Percentiles rank a stretch among this genome's conserved stretches.
These are phyloP conservation scores for Anoura caudifer DNA, from an alignment of 2,113 vertebrate species.

Conservation along the genomic window DNA sequence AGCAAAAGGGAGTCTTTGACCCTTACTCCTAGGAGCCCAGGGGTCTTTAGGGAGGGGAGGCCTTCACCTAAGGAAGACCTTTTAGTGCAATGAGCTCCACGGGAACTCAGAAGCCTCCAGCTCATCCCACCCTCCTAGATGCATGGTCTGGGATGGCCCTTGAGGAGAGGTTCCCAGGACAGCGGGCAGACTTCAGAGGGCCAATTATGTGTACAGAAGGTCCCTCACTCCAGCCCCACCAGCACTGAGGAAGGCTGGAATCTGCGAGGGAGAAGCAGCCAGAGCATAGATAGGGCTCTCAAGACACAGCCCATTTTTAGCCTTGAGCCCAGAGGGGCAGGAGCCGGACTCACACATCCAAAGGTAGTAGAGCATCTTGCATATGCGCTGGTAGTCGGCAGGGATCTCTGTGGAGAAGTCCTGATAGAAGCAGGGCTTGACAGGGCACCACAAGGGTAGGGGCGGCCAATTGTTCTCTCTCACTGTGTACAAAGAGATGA, in stretches of 20 bases:
- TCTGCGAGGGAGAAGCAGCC: not conserved
- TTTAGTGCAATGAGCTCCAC: not conserved
- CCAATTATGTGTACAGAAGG: not conserved
- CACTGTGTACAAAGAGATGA: conserved; percentile 74
- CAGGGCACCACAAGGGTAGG: conserved; percentile 87
- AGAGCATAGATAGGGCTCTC: not conserved
- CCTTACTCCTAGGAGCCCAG: not conserved
- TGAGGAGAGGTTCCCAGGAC: not conserved
- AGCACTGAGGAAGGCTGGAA: not conserved
- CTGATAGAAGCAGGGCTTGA: conserved; percentile 98
- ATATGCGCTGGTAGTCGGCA: conserved; percentile 90
- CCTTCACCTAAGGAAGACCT: not conserved
- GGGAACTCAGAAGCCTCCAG: not conserved
- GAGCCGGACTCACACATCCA: conserved; percentile 93
- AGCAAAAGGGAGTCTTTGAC: not conserved
- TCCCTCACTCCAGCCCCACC: not conserved
- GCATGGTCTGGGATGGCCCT: not conserved
- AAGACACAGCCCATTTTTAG: not conserved
- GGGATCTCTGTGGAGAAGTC: conserved; percentile 97
- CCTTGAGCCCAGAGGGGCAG: not conserved
- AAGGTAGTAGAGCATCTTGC: conserved; percentile 98
- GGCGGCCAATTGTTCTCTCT: conserved; percentile 98
- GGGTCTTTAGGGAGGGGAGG: not conserved
- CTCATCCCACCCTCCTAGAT: not conserved
- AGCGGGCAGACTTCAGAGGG: not conserved